These are phyloP conservation scores for Ooceraea biroi DNA, from an alignment of 1,140 invertebrate genomes.

Conservation along the genomic window DNA sequence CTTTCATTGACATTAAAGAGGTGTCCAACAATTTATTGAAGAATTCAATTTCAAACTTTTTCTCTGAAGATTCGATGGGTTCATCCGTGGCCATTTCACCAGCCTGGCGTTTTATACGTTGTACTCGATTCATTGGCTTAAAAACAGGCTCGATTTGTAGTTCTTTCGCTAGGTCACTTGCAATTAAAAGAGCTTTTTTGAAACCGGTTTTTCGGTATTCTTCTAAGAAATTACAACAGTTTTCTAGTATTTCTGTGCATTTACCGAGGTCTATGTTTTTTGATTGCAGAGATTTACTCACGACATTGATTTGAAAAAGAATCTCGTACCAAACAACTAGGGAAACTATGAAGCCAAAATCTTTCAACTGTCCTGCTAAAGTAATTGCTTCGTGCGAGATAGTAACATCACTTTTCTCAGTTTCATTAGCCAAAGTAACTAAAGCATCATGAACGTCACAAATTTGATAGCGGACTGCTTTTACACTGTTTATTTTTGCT, in stretches of 20 bases:
- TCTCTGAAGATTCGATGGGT: slow-evolving; percentile 51
- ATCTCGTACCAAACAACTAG: slow-evolving; percentile 78
- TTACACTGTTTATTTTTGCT: slow-evolving; percentile 73
- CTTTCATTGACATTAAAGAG: slow-evolving; percentile 54
- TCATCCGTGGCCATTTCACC: slow-evolving; percentile 24
- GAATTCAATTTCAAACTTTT: slow-evolving; percentile 55
- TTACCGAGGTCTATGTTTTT: slow-evolving; percentile 74
- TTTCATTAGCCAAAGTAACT: slow-evolving; percentile 71
- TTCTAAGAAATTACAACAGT: slow-evolving; percentile 74
- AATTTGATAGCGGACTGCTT: slow-evolving; percentile 56
- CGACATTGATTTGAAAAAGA: slow-evolving; percentile 73
- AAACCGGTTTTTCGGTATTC: slow-evolving; percentile 75
- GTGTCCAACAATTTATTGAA: slow-evolving; percentile 37
- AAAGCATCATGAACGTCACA: slow-evolving; percentile 54
- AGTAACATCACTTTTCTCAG: slow-evolving; percentile 71
- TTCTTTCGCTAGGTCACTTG: slow-evolving; percentile 36
- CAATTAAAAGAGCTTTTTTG: slow-evolving; percentile 74
- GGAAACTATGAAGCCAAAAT: slow-evolving; percentile 70
- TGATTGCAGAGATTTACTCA: slow-evolving; percentile 76
- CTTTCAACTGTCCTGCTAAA: slow-evolving; percentile 56
- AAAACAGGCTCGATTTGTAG: neutral
- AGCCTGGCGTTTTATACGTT: slow-evolving; percentile 12
- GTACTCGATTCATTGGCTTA: slow-evolving; percentile 9
- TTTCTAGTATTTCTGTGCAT: slow-evolving; percentile 74
- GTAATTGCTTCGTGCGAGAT: slow-evolving; percentile 69